phyloP scores from a whole-genome alignment of 2,888 invertebrate genomes.

The Chrysolina oricalcia region DNA sequence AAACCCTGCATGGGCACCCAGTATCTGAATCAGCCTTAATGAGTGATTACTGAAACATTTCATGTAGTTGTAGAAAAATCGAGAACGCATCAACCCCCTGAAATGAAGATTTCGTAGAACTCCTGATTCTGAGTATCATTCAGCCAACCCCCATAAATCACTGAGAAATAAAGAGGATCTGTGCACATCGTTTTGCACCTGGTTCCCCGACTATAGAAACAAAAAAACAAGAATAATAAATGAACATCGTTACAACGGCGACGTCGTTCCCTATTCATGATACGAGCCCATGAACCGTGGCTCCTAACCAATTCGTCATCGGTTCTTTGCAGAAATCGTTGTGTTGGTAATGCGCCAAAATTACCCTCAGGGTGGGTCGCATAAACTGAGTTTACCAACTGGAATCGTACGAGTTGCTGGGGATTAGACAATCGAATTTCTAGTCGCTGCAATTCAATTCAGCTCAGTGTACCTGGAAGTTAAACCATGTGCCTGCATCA shows the following conservation, averaged over 20 bases:
- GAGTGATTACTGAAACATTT: too few relatives aligned
- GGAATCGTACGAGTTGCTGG: neutral
- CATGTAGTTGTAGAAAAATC: too few relatives aligned
- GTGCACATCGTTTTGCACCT: neutral
- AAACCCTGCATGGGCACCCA: too few relatives aligned
- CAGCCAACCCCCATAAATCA: too few relatives aligned
- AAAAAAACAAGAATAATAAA: neutral
- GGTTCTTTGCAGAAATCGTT: constrained; percentile 7
- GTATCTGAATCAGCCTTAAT: too few relatives aligned
- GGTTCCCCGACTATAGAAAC: neutral
- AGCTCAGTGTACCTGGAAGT: neutral
- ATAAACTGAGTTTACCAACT: neutral
- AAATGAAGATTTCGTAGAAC: too few relatives aligned
- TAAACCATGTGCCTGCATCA: neutral
- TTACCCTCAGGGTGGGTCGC: neutral
- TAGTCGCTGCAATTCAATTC: neutral
- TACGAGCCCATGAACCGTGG: constrained; percentile 40
- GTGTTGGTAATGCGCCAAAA: neutral
- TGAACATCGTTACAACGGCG: constrained; percentile 4
- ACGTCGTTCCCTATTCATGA: constrained; percentile 37
- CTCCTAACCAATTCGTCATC: constrained; percentile 31
- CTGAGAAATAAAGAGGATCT: too few relatives aligned
- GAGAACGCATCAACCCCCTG: too few relatives aligned
- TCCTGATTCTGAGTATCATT: too few relatives aligned
- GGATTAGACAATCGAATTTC: constrained; percentile 19